A percentile compares a stretch with the other conserved stretches of the same genome.
Evolutionary conservation across 2,113 vertebrate species (phyloP).

Genomic region (Indicator maculatus): DNA sequence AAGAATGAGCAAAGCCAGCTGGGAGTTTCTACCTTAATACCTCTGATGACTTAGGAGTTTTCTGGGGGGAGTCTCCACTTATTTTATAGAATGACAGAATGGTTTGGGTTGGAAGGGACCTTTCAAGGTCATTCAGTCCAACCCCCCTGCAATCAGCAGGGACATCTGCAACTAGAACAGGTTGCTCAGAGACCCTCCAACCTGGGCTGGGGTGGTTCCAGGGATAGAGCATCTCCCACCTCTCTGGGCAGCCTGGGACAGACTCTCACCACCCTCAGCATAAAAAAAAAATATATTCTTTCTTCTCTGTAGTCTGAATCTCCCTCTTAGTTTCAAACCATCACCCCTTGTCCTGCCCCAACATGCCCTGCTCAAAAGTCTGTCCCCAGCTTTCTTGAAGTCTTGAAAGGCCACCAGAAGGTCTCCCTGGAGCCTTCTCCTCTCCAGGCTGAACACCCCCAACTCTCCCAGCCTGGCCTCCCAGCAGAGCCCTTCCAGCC

Average conservation of each 20-base stretch:
- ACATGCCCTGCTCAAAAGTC: too few species aligned
- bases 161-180: background rate
- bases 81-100: background rate
- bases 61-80: background rate
- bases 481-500: too few species aligned
- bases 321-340: background rate
- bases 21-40: background rate
- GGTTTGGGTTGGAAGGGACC: background rate
- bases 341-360: too few species aligned
- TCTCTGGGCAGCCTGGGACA: background rate
- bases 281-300: background rate
- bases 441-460: too few species aligned
- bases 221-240: background rate
- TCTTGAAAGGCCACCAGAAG: too few species aligned
- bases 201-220: background rate
- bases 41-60: background rate
- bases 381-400: too few species aligned
- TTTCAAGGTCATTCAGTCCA: background rate
- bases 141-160: background rate
- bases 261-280: background rate
- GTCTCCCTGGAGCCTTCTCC: too few species aligned
- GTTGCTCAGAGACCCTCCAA: background rate
- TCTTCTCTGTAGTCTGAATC: background rate
- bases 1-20: background rate
- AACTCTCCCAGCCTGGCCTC: too few species aligned